A percentile compares a stretch with the other conserved stretches of the same genome.
These are phyloP conservation scores for Drosophila trichaetosa DNA, from an alignment of 2,888 invertebrate genomes.

Conservation along the genomic window DNA sequence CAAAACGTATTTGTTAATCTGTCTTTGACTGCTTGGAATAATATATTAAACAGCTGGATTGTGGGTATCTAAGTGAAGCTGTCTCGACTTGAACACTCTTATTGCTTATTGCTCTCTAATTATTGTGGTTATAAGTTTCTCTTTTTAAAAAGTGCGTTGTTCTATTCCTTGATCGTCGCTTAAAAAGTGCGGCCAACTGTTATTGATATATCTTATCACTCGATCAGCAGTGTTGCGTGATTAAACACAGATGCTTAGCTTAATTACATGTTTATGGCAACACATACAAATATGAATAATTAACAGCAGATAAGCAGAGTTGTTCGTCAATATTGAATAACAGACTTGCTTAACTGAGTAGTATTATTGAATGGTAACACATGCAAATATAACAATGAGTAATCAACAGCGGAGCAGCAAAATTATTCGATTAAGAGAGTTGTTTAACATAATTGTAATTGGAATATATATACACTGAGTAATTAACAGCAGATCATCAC, in stretches of 20 bases:
- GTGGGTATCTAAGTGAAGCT: not conserved
- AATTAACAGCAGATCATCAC: not conserved
- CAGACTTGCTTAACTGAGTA: no score
- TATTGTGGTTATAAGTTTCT: not conserved
- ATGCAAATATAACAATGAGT: not conserved
- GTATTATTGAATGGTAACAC: not conserved
- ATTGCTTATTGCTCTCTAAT: not conserved
- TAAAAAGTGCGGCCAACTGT: not conserved
- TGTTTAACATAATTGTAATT: no score
- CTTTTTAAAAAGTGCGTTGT: no score
- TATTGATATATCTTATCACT: not conserved
- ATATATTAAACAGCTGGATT: not conserved
- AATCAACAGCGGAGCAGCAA: not conserved
- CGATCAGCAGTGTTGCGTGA: not conserved
- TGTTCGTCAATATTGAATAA: no score
- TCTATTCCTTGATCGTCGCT: no score
- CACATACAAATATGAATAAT: no score
- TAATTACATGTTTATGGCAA: not conserved
- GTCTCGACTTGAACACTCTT: not conserved
- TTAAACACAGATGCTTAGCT: not conserved
- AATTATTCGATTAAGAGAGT: no score
- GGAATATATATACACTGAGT: no score
- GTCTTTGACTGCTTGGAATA: no score
- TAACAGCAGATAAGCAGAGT: no score
- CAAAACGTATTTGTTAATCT: no score